Conservation (phyloP, 1,140 invertebrate species). For the Tetraneura akinire region DNA sequence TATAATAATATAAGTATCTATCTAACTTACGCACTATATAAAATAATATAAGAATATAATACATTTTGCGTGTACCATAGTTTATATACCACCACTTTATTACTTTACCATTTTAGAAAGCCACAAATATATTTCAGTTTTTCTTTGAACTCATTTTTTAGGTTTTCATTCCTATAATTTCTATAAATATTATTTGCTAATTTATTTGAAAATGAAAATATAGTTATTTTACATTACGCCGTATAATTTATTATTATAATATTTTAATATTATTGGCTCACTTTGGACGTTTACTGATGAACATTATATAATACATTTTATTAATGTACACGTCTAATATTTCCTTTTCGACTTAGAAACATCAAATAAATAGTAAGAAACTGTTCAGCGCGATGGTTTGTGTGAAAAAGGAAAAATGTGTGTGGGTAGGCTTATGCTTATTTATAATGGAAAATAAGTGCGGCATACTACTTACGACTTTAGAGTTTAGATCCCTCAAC, state of each 20-base stretch:
- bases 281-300: slow-evolving; percentile 12
- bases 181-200: background rate
- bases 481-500: background rate
- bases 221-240: background rate
- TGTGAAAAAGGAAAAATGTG: background rate
- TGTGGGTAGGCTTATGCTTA: too few species aligned
- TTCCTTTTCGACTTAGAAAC: background rate
- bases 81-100: background rate
- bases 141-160: background rate
- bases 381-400: background rate
- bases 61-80: too few species aligned
- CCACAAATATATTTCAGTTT: background rate
- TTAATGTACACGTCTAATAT: background rate
- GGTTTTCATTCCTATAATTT: background rate
- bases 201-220: background rate
- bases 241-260: slow-evolving; percentile 31
- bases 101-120: background rate
- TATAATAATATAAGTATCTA: background rate
- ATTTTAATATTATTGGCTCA: background rate
- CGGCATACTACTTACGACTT: too few species aligned
- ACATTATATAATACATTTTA: slow-evolving; percentile 4
- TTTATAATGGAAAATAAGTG: too few species aligned
- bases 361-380: slow-evolving; percentile 25
- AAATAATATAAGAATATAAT: too few species aligned
- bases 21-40: too few species aligned